Conservation (phyloP, 2,888 invertebrate species). For the Drosophila rubida region DNA sequence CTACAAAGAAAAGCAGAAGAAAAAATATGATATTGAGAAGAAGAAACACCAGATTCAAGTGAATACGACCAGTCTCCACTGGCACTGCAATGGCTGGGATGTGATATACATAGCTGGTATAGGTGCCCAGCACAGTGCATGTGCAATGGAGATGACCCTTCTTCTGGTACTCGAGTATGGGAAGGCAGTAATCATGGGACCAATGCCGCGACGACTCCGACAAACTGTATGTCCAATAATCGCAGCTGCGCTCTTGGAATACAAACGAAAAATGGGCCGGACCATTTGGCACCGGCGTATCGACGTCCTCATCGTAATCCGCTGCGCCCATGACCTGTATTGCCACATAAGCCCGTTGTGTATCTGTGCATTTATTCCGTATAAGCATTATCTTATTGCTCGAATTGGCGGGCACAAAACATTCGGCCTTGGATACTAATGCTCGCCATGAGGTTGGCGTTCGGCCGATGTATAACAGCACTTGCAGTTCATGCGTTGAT, state of each 20-base stretch:
- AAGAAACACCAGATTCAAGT: not conserved
- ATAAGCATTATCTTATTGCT: conserved; percentile 37
- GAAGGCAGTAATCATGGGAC: conserved; percentile 31
- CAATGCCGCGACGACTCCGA: conserved; percentile 5
- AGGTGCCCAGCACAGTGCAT: conserved; percentile 54
- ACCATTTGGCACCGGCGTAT: conserved; percentile 29
- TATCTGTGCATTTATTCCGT: conserved; percentile 45
- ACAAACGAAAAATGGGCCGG: conserved; percentile 48
- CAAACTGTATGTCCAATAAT: conserved; percentile 42
- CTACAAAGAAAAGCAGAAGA: not conserved
- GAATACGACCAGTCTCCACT: not conserved
- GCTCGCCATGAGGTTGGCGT: conserved; percentile 26
- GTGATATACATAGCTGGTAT: conserved; percentile 54
- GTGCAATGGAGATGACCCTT: conserved; percentile 33
- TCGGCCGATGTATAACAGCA: conserved; percentile 7
- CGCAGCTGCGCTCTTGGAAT: conserved; percentile 61
- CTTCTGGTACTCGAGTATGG: conserved; percentile 16
- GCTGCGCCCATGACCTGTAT: conserved; percentile 17
- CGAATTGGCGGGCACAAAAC: conserved; percentile 21
- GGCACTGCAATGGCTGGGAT: conserved; percentile 29
- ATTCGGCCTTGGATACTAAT: conserved; percentile 1
- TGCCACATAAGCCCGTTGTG: conserved; percentile 43
- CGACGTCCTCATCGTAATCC: rapidly evolving
- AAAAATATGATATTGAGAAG: not conserved
- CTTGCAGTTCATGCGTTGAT: conserved; percentile 39